These are phyloP conservation scores for Scaptomyza pallida DNA, from an alignment of 1,140 invertebrate species.

Conservation along the genomic window DNA sequence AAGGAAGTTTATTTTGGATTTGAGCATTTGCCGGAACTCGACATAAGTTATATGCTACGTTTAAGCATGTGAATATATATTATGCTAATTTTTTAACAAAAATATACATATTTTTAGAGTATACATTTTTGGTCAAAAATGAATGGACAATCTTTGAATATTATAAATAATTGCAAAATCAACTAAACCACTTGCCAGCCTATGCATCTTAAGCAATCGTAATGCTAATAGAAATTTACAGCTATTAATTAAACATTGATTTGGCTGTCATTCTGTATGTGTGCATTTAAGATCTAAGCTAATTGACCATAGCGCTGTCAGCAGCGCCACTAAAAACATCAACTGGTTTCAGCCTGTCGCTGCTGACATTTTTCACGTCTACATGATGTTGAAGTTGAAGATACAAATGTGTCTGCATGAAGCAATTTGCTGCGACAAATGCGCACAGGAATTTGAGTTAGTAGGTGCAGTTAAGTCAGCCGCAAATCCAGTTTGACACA, in stretches of 20 bases:
- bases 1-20: conserved; percentile 54
- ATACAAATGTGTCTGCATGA: conserved; percentile 33
- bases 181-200: not conserved
- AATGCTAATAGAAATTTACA: conserved; percentile 13
- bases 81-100: conserved; percentile 53
- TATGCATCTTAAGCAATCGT: not conserved
- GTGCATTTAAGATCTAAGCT: conserved; percentile 60
- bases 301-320: conserved; percentile 70
- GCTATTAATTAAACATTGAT: conserved; percentile 29
- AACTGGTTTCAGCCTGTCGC: conserved; percentile 50
- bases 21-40: conserved; percentile 66
- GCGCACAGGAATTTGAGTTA: conserved; percentile 26
- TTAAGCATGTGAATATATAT: conserved; percentile 29
- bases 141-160: conserved; percentile 13
- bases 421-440: conserved; percentile 42
- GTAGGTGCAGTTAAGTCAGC: conserved; percentile 37
- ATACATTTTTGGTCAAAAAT: conserved; percentile 13
- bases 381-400: conserved; percentile 12
- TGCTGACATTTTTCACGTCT: conserved; percentile 28
- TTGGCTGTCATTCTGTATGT: conserved; percentile 43
- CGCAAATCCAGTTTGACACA: conserved; percentile 34
- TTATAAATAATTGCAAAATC: not conserved
- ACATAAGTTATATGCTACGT: conserved; percentile 42
- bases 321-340: conserved; percentile 33
- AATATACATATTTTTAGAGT: conserved; percentile 1